phyloP scores from a whole-genome alignment of 1,140 invertebrate species.

The Eueides isabella region DNA sequence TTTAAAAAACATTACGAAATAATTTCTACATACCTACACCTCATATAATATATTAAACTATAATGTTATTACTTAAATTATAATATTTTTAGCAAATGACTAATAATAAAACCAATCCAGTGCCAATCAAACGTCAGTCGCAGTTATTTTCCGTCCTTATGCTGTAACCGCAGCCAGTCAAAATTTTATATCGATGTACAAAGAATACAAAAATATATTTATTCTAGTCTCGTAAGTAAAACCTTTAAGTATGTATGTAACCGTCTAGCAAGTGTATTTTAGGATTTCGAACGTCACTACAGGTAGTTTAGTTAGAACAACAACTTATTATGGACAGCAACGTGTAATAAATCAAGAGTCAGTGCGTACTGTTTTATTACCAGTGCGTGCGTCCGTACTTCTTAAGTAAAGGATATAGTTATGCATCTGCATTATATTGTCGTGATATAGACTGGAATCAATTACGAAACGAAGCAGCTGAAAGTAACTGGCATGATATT shows the following conservation, averaged over 20 bases:
- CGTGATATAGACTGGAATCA: too few relatives aligned
- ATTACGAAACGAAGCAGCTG: too few relatives aligned
- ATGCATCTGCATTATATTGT: conserved; percentile 17
- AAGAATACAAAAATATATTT: background rate
- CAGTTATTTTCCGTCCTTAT: background rate
- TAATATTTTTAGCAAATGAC: too few relatives aligned
- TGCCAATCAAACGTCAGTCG: background rate
- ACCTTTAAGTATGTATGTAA: background rate
- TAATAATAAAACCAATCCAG: too few relatives aligned
- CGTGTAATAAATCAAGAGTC: conserved; percentile 65
- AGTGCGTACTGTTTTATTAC: conserved; percentile 57
- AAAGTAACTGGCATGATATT: too few relatives aligned
- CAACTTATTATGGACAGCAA: conserved; percentile 66
- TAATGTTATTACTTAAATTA: too few relatives aligned
- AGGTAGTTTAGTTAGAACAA: conserved; percentile 53
- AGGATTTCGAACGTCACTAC: conserved; percentile 36
- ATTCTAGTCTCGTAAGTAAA: conserved; percentile 10
- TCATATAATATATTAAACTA: too few relatives aligned
- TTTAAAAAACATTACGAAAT: too few relatives aligned
- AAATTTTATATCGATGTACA: background rate
- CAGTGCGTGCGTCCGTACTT: conserved; percentile 37
- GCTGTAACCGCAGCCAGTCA: background rate
- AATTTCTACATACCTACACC: too few relatives aligned
- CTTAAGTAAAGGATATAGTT: background rate
- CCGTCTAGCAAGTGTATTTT: conserved; percentile 26